Evolutionary conservation across 2,888 invertebrate species (phyloP), one percentile per base, ranked within the genome.

Genomic region (Dynastes tityus): DNA sequence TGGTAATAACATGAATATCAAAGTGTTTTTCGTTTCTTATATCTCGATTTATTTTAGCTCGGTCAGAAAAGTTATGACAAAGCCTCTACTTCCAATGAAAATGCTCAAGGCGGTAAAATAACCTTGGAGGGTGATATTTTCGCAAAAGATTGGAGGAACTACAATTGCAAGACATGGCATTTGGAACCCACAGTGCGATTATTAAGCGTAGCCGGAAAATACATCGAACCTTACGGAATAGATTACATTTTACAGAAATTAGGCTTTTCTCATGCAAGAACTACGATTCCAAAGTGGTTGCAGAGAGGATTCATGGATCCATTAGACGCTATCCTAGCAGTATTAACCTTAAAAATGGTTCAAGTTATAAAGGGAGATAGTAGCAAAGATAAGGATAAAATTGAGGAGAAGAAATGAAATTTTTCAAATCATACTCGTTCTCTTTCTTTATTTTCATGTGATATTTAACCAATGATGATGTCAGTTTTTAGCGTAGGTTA

Each of bases 281-380:
- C 97, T 82, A 99, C 99, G 78, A 99, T 99, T 87, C 99, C 99
- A 78, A 99, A 99, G 90, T 99, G 99, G 98, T 93, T 99, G 91
- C 99, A 99, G 89, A 92, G 99, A 77, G 99, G 99, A 13, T 96
- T 98, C 84, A 96, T 99, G 93, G 99, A 99, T 90, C 98, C 98
- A 0, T 90, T 98, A 76, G 99, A 99, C 90, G 96, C 97, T 88
- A 92, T 98, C 79, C 91, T 97, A 80, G 95, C 97, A 11, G 90
- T 96, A 13, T 91, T 96, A 82, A 93, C 96, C 87, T 90, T 94
- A 82, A 91, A 94, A 82, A 93, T 96, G 88, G 92, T 96, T 55
- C 87, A 87, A 77, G 87, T 88, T 11, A 87, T 89, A 2, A 87
- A 86, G 79, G 88, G 88, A 2, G 89, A 89, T 78, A 71, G 64